phyloP scores from a whole-genome alignment of 2,888 invertebrate genomes.

The Cataglyphis albicans region DNA sequence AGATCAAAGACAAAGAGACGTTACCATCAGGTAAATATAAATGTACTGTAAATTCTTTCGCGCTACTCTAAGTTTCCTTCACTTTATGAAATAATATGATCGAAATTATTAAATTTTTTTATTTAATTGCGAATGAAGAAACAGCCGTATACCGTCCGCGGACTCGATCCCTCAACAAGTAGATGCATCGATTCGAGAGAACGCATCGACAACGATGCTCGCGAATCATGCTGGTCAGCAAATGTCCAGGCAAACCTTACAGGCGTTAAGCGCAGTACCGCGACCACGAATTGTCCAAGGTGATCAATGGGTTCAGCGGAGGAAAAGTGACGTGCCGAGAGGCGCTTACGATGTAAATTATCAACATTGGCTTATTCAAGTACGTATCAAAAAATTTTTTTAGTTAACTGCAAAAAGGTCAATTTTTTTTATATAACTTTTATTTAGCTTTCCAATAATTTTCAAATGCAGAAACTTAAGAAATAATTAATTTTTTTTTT shows the following conservation, averaged over 20 bases:
- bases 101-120: background rate
- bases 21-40: constrained; percentile 81
- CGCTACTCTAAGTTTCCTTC: no score
- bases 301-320: constrained; percentile 91
- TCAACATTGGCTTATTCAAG: constrained; percentile 97
- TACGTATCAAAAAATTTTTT: constrained; percentile 77
- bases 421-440: background rate
- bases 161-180: constrained; percentile 88
- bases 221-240: constrained; percentile 87
- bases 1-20: constrained; percentile 83
- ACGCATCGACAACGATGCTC: constrained; percentile 82
- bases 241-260: constrained; percentile 91
- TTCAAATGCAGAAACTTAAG: background rate
- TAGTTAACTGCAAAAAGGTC: background rate
- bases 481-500: background rate
- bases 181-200: constrained; percentile 86
- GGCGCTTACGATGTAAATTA: constrained; percentile 88
- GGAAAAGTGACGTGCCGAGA: constrained; percentile 86
- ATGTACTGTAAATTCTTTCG: background rate
- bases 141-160: constrained; percentile 88
- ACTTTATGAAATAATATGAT: background rate
- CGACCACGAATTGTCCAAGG: constrained; percentile 91
- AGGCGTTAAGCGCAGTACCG: constrained; percentile 92
- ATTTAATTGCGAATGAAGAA: constrained; percentile 83
- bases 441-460: background rate